Conservation (phyloP, 2,797 vertebrate genomes). For the Lutjanus argentimaculatus region DNA sequence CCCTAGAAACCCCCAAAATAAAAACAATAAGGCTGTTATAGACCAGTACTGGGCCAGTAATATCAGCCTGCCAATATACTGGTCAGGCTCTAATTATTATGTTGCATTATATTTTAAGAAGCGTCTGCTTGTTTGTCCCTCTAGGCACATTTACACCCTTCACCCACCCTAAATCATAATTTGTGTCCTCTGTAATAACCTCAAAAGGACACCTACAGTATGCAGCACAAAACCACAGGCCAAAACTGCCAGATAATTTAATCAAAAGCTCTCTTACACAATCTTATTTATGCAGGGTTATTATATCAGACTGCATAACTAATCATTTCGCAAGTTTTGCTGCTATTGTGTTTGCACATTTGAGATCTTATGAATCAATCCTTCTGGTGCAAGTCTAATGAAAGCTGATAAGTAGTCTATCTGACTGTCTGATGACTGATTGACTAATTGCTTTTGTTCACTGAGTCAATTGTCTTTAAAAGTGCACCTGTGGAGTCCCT, state of each 20-base stretch:
- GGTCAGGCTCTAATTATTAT: too few species aligned
- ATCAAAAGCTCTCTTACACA: conserved; percentile 5
- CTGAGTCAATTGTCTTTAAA: too few species aligned
- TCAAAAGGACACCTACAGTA: not conserved
- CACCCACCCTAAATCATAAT: not conserved
- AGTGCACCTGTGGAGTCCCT: not conserved
- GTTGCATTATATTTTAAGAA: not conserved
- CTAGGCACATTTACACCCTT: not conserved
- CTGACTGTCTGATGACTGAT: too few species aligned
- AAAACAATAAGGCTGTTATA: too few species aligned
- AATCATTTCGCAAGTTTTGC: not conserved
- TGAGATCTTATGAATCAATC: not conserved
- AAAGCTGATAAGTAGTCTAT: not conserved
- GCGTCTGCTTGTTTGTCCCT: not conserved
- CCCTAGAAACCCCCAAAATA: too few species aligned
- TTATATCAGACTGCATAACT: not conserved
- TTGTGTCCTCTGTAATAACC: not conserved
- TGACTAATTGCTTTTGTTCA: too few species aligned
- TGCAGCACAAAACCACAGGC: not conserved
- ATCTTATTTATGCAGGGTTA: not conserved
- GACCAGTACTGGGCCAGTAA: too few species aligned
- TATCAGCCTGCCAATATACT: too few species aligned
- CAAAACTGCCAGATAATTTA: not conserved
- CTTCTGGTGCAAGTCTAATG: not conserved
- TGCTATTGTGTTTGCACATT: not conserved